Evolutionary conservation across 2,797 vertebrate genomes (phyloP).

Genomic region (Pteronotus mesoamericanus): DNA sequence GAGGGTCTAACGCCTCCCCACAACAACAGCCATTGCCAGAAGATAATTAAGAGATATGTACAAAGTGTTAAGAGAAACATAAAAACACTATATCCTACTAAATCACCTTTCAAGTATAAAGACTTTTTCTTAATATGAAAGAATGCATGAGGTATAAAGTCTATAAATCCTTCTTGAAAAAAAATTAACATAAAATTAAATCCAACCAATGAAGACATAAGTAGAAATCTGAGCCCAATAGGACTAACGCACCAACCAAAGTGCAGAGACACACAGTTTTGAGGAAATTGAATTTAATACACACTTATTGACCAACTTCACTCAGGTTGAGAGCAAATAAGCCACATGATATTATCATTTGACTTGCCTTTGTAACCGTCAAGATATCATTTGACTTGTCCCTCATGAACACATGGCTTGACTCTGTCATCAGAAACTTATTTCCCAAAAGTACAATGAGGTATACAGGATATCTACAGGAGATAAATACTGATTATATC

Average conservation of each 20-base stretch:
- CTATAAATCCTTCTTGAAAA: not conserved
- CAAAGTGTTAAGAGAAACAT: conserved; percentile 13
- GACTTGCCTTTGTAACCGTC: not conserved
- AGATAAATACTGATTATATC: not conserved
- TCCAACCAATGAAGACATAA: not conserved
- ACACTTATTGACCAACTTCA: not conserved
- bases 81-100: not conserved
- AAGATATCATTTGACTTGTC: not conserved
- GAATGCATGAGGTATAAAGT: not conserved
- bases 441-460: not conserved
- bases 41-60: not conserved
- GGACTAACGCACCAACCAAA: not conserved
- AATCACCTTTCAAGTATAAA: not conserved
- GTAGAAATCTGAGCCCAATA: not conserved
- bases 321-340: not conserved
- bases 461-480: not conserved
- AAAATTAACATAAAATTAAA: not conserved
- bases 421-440: not conserved
- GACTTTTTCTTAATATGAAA: not conserved
- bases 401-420: not conserved
- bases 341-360: not conserved
- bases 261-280: not conserved
- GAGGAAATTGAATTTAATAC: not conserved
- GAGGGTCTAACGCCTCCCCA: not conserved
- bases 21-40: not conserved